Conservation (phyloP, 2,888 invertebrate genomes). For the Neria commutata region DNA sequence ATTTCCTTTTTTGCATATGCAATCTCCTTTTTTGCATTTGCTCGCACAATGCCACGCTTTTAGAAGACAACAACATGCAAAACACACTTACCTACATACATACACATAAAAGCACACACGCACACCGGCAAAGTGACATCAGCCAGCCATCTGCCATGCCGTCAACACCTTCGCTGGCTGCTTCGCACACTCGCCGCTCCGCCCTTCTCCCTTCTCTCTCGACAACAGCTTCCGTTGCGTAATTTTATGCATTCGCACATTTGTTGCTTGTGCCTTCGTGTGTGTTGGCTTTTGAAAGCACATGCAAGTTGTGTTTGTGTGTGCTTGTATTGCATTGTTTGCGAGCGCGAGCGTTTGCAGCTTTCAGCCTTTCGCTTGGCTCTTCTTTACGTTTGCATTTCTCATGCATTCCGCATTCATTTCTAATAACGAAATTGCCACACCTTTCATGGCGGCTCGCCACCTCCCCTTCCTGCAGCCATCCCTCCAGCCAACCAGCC, state of each 20-base stretch:
- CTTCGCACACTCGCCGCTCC: neutral
- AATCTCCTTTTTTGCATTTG: neutral
- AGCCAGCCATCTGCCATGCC: conserved; percentile 2
- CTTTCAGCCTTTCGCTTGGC: neutral
- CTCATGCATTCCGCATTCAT: neutral
- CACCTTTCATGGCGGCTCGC: too few relatives aligned
- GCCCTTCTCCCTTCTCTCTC: neutral
- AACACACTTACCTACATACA: too few relatives aligned
- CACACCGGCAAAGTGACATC: too few relatives aligned
- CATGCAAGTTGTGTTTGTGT: too few relatives aligned
- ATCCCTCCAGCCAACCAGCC: neutral
- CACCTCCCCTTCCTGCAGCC: neutral
- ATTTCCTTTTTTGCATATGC: neutral
- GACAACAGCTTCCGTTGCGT: neutral
- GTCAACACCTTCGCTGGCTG: neutral
- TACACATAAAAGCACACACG: too few relatives aligned
- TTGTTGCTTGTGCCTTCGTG: neutral
- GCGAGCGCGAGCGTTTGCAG: neutral
- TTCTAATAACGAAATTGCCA: neutral
- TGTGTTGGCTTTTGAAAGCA: neutral
- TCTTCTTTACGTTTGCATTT: neutral
- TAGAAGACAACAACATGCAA: too few relatives aligned
- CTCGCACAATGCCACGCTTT: neutral
- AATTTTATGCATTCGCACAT: conserved; percentile 3
- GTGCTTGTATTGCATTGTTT: neutral